Percentiles rank a stretch among this genome's conserved stretches.
Conservation (phyloP, 30 jellyfish, hydroid and myxozoan genomes). For the Pelagia noctiluca region DNA sequence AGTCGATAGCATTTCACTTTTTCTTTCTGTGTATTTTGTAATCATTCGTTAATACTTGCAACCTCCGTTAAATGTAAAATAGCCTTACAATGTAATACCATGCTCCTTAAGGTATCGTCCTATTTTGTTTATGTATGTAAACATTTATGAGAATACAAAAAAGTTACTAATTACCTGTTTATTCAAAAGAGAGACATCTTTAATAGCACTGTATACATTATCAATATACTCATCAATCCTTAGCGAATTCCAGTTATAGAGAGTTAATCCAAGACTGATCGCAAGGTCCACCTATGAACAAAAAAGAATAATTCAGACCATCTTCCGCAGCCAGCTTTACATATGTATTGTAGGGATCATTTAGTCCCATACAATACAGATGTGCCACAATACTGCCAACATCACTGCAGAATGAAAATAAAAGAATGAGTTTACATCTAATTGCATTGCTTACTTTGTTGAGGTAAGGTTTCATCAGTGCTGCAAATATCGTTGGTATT, state of each 20-base stretch:
- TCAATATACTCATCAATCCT: constrained; percentile 61
- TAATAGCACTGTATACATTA: constrained; percentile 57
- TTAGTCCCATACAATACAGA: neutral
- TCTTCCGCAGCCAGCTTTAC: no score
- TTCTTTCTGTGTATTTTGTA: no score
- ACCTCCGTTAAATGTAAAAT: no score
- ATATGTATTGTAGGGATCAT: no score
- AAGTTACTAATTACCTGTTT: no score
- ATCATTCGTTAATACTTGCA: no score
- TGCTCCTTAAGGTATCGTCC: no score
- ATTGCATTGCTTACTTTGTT: constrained; percentile 71
- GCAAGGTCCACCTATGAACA: constrained; percentile 88
- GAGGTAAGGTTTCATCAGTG: constrained; percentile 84
- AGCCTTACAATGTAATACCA: no score
- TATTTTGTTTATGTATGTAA: no score
- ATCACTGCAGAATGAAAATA: neutral
- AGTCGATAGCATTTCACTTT: no score
- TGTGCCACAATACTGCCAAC: neutral
- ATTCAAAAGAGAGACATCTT: constrained; percentile 53
- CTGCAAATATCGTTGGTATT: constrained; percentile 77
- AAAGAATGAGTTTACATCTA: neutral
- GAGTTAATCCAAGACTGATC: constrained; percentile 84
- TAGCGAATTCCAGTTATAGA: constrained; percentile 89
- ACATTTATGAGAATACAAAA: no score
- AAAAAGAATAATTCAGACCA: neutral